Evolutionary conservation across 2,888 invertebrate species (phyloP).

Genomic region (Agonopterix subpropinquella): DNA sequence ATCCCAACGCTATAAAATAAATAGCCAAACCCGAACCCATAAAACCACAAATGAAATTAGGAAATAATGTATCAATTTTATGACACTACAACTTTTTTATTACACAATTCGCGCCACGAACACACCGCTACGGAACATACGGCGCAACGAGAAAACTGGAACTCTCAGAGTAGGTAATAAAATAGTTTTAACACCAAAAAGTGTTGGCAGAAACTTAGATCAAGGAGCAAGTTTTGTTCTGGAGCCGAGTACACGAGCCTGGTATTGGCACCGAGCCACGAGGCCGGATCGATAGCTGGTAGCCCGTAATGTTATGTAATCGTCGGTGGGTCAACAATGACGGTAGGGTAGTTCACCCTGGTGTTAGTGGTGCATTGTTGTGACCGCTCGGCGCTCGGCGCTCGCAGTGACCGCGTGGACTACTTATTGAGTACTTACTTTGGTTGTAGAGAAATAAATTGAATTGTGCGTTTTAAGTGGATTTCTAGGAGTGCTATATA

Average conservation of each 20-base stretch:
- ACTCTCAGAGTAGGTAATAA: conserved; percentile 24
- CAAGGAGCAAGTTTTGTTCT: conserved; percentile 36
- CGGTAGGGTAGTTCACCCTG: conserved; percentile 15
- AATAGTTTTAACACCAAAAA: conserved; percentile 28
- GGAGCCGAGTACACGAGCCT: conserved; percentile 42
- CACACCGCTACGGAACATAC: background rate
- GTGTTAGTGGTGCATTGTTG: conserved; percentile 4
- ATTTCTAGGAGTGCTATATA: too few species aligned
- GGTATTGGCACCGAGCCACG: conserved; percentile 65
- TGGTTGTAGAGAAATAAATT: too few species aligned
- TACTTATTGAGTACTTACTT: too few species aligned
- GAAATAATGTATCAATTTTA: background rate
- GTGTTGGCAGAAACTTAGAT: conserved; percentile 35
- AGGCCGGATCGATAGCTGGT: conserved; percentile 52
- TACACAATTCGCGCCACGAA: background rate
- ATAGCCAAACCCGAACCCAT: background rate
- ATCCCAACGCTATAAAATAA: too few species aligned
- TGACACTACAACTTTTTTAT: background rate
- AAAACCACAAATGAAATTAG: background rate
- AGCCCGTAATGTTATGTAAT: conserved; percentile 51
- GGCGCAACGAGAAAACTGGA: conserved; percentile 15
- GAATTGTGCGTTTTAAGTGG: too few species aligned
- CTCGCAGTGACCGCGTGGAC: too few species aligned
- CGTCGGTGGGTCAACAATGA: conserved; percentile 39
- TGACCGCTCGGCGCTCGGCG: conserved; percentile 11